A percentile compares a stretch with the other conserved stretches of the same genome.
Evolutionary conservation across 2,888 invertebrate species (phyloP).

Genomic region (Cryptophagus acutangulus): DNA sequence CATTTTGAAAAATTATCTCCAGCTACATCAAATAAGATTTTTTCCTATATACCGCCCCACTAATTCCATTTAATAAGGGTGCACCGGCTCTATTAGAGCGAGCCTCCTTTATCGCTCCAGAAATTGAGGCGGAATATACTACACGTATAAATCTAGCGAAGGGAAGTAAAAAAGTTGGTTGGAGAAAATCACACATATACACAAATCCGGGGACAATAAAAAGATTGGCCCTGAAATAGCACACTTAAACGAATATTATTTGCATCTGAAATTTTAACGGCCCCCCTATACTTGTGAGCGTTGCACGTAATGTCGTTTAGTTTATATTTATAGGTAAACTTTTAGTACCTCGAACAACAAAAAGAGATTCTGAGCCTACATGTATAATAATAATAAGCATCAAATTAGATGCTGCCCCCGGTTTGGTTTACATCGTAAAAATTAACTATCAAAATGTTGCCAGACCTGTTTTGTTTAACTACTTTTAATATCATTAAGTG

Average conservation of each 20-base stretch:
- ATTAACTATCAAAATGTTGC: slow-evolving; percentile 1
- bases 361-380: slow-evolving; percentile 5
- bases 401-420: too few species aligned
- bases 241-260: slow-evolving; percentile 39
- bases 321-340: slow-evolving; percentile 8
- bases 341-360: too few species aligned
- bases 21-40: too few species aligned
- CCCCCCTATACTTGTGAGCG: slow-evolving; percentile 22
- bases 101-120: slow-evolving; percentile 36
- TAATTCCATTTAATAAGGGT: too few species aligned
- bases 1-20: too few species aligned
- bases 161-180: slow-evolving; percentile 28
- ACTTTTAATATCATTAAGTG: too few species aligned
- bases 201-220: slow-evolving; percentile 38
- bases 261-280: slow-evolving; percentile 38
- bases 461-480: too few species aligned
- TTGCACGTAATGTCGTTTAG: slow-evolving; percentile 7
- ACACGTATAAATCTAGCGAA: too few species aligned
- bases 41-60: too few species aligned
- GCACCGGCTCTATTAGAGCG: too few species aligned
- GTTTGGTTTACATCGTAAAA: too few species aligned
- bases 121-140: slow-evolving; percentile 34
- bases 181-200: slow-evolving; percentile 28
- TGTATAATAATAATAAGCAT: too few species aligned
- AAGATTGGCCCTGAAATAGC: slow-evolving; percentile 37